These are phyloP conservation scores for Meloidogyne hapla DNA, from an alignment of 1,140 invertebrate genomes.

Conservation along the genomic window DNA sequence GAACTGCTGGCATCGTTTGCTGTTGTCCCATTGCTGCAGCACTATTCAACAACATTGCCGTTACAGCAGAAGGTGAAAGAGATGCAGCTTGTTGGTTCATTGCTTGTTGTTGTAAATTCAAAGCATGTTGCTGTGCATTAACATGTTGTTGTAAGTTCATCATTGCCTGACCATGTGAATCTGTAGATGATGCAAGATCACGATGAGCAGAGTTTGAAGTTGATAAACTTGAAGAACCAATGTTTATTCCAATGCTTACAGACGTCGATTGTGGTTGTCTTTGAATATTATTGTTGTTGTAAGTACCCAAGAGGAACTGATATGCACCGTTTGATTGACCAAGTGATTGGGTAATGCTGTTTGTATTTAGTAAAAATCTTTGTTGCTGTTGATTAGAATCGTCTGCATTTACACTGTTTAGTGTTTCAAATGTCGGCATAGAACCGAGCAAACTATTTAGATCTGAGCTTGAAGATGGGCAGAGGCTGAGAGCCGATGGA, in stretches of 20 bases:
- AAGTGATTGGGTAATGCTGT: background rate
- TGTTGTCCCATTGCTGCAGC: constrained; percentile 28
- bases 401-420: background rate
- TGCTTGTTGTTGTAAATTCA: constrained; percentile 9
- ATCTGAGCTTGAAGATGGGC: constrained; percentile 5
- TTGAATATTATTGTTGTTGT: background rate
- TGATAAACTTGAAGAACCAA: background rate
- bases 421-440: background rate
- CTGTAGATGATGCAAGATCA: background rate
- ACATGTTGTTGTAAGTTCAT: constrained; percentile 14
- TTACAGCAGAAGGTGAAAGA: constrained; percentile 24
- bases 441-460: background rate
- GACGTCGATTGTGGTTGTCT: background rate
- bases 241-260: background rate
- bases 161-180: background rate
- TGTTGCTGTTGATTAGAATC: background rate
- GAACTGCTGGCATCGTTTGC: constrained; percentile 15
- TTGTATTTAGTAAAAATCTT: background rate
- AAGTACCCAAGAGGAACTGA: background rate
- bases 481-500: background rate
- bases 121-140: background rate
- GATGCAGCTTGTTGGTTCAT: constrained; percentile 10
- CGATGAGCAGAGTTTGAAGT: background rate
- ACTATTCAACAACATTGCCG: constrained; percentile 26
- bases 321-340: background rate